Evolutionary conservation across 2,797 vertebrate genomes (phyloP).

Genomic region (Onychomys leucogaster): DNA sequence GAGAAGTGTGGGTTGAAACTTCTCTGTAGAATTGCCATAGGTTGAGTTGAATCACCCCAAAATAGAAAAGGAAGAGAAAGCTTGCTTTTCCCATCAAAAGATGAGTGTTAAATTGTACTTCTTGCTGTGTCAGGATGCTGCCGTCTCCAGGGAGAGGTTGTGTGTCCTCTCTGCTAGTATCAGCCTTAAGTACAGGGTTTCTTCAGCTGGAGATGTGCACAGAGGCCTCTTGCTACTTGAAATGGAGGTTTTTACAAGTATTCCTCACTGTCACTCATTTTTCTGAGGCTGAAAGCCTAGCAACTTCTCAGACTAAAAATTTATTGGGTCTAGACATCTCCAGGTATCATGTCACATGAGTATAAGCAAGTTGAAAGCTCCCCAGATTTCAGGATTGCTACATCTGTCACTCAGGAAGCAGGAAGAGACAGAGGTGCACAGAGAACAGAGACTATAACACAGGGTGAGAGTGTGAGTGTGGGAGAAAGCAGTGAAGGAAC

Average conservation of each 20-base stretch:
- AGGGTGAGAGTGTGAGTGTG: neutral
- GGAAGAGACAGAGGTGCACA: neutral
- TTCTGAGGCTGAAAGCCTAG: neutral
- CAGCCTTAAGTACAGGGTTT: neutral
- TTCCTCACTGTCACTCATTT: neutral
- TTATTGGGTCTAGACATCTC: neutral
- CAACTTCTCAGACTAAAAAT: neutral
- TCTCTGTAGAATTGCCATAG: neutral
- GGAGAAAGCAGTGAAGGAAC: neutral
- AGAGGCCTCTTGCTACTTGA: neutral
- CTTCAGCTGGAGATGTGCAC: neutral
- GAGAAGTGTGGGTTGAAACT: neutral
- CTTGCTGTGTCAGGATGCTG: neutral
- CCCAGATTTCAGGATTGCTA: neutral
- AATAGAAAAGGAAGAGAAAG: neutral
- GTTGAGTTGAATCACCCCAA: neutral
- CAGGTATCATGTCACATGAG: neutral
- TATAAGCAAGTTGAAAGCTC: neutral
- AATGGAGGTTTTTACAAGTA: neutral
- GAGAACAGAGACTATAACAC: neutral
- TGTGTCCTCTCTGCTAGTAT: neutral
- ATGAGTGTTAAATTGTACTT: neutral
- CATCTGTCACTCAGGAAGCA: neutral
- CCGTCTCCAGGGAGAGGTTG: neutral
- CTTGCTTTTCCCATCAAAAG: neutral